Base-by-base conservation (phyloP, 2,888 invertebrate genomes). In the Tridacna crocea region DNA sequence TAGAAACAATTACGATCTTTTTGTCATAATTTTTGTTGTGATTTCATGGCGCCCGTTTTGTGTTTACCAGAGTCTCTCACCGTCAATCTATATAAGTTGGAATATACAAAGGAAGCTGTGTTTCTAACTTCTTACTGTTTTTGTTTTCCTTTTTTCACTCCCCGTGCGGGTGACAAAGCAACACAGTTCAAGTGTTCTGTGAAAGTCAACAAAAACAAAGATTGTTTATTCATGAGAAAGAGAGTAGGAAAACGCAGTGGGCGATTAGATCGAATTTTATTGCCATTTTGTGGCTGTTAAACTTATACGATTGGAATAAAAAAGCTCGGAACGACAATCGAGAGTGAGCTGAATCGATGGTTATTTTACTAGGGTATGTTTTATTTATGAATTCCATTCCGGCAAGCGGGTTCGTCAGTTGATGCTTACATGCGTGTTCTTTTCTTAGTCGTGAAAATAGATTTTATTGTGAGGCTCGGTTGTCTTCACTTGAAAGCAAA, bases 401-500 rank as follows among this genome's bases (percentile, higher is more conserved):
- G 48, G 48, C 51, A 15, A 51, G 51, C 70, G 22, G 27, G 12
- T 51, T 26, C 46, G 19, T n/a, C 51, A 51, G 48, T 70, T 70
- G 51, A 51, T 22, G 48, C 46, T 46, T 36, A 24, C 47, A 70
- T 70, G 66, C 70, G 22, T 51, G 22, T 47, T 47, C 22, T 12
- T 15, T 13, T 51, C 70, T 4, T 51, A 70, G 24, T 70, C 51
- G 51, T 70, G 51, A 26, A 51, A 24, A 48, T 24, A 70, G 70
- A 51, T 70, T 70, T 70, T 70, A 70, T 70, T 24, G 70, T 2
- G n/a, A 15, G 27, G 46, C 68, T 68, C 47, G 36, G 3, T 47
- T 68, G 36, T 68, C 68, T 68, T 70, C 55, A 70, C 70, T 47
- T 70, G 70, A 70, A 70, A 70, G 70, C 24, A 48, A 70, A 70